Evolutionary conservation across 2,888 invertebrate species (phyloP).

Genomic region (Spodoptera littoralis): DNA sequence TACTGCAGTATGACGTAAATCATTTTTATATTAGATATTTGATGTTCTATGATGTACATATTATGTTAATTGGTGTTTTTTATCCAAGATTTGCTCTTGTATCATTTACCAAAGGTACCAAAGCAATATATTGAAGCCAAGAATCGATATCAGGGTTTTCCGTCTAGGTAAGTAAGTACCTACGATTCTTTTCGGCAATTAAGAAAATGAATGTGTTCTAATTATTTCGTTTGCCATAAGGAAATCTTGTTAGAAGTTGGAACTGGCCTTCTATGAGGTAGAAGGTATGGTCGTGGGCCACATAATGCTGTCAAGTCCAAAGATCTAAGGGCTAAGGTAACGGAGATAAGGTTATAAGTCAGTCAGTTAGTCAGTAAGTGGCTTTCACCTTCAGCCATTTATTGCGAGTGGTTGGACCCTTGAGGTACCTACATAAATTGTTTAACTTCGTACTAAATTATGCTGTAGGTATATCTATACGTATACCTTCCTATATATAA

Average conservation of each 20-base stretch:
- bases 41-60: too few relatives aligned
- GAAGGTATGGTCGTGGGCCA: slow-evolving; percentile 25
- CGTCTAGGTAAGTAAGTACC: too few relatives aligned
- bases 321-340: slow-evolving; percentile 59
- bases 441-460: slow-evolving; percentile 43
- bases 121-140: too few relatives aligned
- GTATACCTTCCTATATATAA: slow-evolving; percentile 21
- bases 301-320: slow-evolving; percentile 50
- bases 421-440: slow-evolving; percentile 66
- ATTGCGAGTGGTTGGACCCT: slow-evolving; percentile 65
- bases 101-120: too few relatives aligned
- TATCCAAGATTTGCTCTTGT: too few relatives aligned
- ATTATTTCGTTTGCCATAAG: too few relatives aligned
- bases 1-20: too few relatives aligned
- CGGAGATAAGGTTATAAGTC: slow-evolving; percentile 65
- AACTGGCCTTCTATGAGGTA: background rate
- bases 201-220: too few relatives aligned
- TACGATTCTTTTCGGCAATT: too few relatives aligned
- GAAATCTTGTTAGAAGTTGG: background rate
- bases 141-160: too few relatives aligned
- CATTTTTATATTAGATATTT: too few relatives aligned
- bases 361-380: slow-evolving; percentile 69
- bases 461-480: slow-evolving; percentile 25
- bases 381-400: slow-evolving; percentile 67
- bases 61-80: too few relatives aligned